phyloP scores from a whole-genome alignment of 2,797 vertebrate genomes.

The Sebastes miniatus region DNA sequence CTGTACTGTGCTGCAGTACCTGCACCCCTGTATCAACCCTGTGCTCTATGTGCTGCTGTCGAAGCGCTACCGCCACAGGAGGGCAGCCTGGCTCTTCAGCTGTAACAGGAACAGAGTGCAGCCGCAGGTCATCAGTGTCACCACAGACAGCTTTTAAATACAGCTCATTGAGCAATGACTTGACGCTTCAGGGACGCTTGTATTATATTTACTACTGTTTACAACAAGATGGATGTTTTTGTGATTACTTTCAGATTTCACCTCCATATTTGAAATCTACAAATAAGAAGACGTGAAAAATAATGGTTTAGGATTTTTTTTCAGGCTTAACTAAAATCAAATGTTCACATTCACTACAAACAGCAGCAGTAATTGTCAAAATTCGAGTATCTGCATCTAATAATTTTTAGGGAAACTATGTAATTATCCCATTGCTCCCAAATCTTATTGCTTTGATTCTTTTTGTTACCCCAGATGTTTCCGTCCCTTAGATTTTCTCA shows the following conservation, averaged over 20 bases:
- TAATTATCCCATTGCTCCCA: background rate
- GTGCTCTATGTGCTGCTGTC: constrained; percentile 81
- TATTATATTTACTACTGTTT: background rate
- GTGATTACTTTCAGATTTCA: background rate
- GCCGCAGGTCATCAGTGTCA: constrained; percentile 69
- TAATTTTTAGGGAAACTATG: background rate
- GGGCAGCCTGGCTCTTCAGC: constrained; percentile 67
- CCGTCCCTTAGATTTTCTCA: background rate
- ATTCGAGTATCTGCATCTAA: background rate
- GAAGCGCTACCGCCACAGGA: constrained; percentile 72
- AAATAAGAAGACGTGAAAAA: background rate
- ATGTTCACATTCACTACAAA: background rate
- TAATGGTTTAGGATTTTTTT: background rate
- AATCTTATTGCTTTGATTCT: background rate
- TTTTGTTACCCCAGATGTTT: background rate
- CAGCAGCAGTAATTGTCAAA: background rate
- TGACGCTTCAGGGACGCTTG: background rate
- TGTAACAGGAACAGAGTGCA: constrained; percentile 74
- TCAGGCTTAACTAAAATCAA: background rate
- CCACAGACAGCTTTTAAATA: constrained; percentile 70
- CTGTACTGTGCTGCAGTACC: constrained; percentile 78
- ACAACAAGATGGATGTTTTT: background rate
- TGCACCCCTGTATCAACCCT: constrained; percentile 78
- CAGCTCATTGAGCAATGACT: background rate
- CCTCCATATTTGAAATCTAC: background rate